Evolutionary conservation across 2,888 invertebrate species (phyloP).

Genomic region (Euzophera pinguis): DNA sequence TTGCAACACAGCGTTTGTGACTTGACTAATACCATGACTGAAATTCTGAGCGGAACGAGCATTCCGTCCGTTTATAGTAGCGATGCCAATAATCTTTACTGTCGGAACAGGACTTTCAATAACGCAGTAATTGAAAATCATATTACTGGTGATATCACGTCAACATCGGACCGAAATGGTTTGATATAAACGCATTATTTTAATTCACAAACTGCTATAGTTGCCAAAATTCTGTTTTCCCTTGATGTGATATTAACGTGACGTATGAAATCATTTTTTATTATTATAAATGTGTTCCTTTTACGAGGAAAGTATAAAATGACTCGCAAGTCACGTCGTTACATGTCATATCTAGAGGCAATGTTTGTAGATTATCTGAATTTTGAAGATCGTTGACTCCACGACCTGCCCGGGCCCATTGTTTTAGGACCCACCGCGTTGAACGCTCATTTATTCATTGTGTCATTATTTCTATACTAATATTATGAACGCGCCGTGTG

Average conservation of each 20-base stretch:
- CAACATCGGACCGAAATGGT: neutral
- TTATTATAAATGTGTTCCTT: conserved; percentile 15
- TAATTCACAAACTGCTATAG: conserved; percentile 13
- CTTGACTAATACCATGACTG: conserved; percentile 20
- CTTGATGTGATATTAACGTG: conserved; percentile 19
- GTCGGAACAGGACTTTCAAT: neutral
- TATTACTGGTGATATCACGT: neutral
- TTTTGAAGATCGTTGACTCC: conserved; percentile 38
- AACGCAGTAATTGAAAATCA: neutral
- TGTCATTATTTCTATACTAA: conserved; percentile 21
- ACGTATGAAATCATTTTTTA: conserved; percentile 16
- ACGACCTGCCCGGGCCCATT: conserved; percentile 39
- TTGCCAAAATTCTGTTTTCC: conserved; percentile 21
- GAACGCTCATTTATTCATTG: conserved; percentile 38
- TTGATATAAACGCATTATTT: conserved; percentile 10
- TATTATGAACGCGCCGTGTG: too few species aligned
- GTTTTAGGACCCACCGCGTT: conserved; percentile 46
- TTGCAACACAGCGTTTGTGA: conserved; percentile 26
- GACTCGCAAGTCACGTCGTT: conserved; percentile 22
- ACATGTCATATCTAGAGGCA: conserved; percentile 31
- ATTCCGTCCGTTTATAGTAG: neutral
- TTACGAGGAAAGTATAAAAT: conserved; percentile 11
- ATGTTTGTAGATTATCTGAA: conserved; percentile 10
- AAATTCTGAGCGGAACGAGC: conserved; percentile 14
- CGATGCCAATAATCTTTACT: neutral